Conservation (phyloP, 2,797 vertebrate species). For the Mycteria americana region DNA sequence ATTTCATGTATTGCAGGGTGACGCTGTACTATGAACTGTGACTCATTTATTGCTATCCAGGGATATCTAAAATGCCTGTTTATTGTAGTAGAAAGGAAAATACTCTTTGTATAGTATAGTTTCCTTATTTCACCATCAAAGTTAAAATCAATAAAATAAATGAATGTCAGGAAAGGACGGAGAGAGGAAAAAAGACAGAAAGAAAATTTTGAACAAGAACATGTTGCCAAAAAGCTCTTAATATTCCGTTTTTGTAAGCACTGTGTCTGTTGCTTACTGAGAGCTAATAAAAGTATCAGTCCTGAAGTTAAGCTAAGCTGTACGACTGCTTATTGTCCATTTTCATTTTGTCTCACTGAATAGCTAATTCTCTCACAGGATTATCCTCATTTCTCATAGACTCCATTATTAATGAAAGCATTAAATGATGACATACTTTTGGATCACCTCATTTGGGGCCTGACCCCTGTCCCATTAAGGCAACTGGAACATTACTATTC, state of each 20-base stretch:
- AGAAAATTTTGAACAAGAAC: background rate
- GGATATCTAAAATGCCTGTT: background rate
- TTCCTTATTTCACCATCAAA: background rate
- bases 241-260: background rate
- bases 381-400: background rate
- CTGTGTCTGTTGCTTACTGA: background rate
- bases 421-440: constrained; percentile 25
- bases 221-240: background rate
- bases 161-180: background rate
- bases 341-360: constrained; percentile 38
- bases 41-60: background rate
- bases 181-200: background rate
- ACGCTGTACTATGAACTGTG: background rate
- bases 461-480: background rate
- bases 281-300: background rate
- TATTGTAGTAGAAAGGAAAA: background rate
- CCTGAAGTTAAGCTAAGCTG: constrained; percentile 29
- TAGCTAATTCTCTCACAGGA: background rate
- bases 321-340: background rate
- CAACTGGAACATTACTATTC: background rate
- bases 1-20: background rate
- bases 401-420: background rate
- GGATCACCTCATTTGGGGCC: background rate
- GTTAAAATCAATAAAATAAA: background rate
- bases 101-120: background rate